phyloP scores from a whole-genome alignment of 1,140 invertebrate species.

The Drosophila mojavensis region DNA sequence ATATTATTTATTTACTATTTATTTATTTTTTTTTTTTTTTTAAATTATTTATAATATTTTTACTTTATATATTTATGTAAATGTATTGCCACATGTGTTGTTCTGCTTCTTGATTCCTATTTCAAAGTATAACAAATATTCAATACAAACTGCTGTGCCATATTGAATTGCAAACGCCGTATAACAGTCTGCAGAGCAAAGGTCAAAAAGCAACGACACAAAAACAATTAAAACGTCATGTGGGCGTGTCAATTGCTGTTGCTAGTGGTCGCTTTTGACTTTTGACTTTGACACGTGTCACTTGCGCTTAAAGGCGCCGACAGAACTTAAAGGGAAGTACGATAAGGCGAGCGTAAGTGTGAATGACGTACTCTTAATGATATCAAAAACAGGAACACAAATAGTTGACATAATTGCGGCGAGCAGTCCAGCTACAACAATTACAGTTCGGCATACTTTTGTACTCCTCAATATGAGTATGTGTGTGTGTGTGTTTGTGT shows the following conservation, averaged over 20 bases:
- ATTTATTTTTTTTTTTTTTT: too few species aligned
- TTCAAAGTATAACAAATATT: conserved; percentile 2
- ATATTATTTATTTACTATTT: too few species aligned
- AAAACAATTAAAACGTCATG: conserved; percentile 70
- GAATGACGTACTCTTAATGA: conserved; percentile 59
- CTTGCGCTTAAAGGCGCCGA: conserved; percentile 48
- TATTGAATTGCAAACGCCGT: background rate
- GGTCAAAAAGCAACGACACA: background rate
- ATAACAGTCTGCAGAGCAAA: conserved; percentile 6
- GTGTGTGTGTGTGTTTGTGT: conserved; percentile 2
- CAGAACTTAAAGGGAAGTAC: conserved; percentile 25
- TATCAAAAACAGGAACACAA: conserved; percentile 12
- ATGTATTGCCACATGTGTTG: too few species aligned
- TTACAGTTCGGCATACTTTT: conserved; percentile 24
- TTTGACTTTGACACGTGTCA: conserved; percentile 77
- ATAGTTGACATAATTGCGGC: conserved; percentile 53
- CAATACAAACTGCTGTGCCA: too few species aligned
- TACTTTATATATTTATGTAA: too few species aligned
- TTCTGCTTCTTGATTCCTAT: too few species aligned
- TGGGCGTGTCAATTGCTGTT: conserved; percentile 52
- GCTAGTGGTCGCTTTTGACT: conserved; percentile 46
- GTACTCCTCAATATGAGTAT: background rate
- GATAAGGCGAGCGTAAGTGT: conserved; percentile 46
- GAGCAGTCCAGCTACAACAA: conserved; percentile 20
- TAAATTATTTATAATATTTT: too few species aligned